Evolutionary conservation across 1,140 invertebrate genomes (phyloP), one percentile per base, ranked within the genome.

Genomic region (Bicyclus anynana): DNA sequence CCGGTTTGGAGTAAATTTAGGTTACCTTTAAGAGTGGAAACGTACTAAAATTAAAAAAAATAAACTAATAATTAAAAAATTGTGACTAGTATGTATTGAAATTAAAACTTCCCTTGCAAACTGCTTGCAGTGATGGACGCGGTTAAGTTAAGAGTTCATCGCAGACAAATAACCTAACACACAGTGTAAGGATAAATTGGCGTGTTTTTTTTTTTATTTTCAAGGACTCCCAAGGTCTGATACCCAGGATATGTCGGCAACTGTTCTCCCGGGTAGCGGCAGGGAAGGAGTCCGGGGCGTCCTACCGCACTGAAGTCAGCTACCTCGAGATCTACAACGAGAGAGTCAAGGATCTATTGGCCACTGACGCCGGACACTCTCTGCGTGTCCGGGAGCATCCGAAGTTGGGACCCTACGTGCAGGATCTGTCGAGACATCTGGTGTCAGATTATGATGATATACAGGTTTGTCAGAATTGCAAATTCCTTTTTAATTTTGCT

Each of bases 261-360:
- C 80, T 95, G 12, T 95, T 95, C 75, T 90, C 92, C 2, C 91
- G 93, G 37, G 94, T 95, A 90, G 92, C 93, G 14, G 91, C 94
- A 10, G 93, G 94, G 42, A 94, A 94, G 69, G 94, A 96, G 73
- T 93, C 92, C 21, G 95, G 95, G 4, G 94, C 94, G 0, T 97
- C 94, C 0, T 95, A 95, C 74, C 91, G 94, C 59, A 95, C 94
- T 0, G 94, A 96, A 77, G 95, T 95, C 59, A 95, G 94, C 76
- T 96, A 97, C 89, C 82, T 98, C 56, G 96, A 97, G 89, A 97
- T 97, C 61, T 97, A 98, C 85, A 97, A 97, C 74, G 97, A 98
- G 84, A 90, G 94, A 54, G 96, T 98, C 0, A 94, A 95, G 84
- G 98, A 97, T 87, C 89, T 97, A 35, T 84, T 97, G 7, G 93